Conservation (phyloP, 2,113 vertebrate genomes). For the Heterochromis multidens region DNA sequence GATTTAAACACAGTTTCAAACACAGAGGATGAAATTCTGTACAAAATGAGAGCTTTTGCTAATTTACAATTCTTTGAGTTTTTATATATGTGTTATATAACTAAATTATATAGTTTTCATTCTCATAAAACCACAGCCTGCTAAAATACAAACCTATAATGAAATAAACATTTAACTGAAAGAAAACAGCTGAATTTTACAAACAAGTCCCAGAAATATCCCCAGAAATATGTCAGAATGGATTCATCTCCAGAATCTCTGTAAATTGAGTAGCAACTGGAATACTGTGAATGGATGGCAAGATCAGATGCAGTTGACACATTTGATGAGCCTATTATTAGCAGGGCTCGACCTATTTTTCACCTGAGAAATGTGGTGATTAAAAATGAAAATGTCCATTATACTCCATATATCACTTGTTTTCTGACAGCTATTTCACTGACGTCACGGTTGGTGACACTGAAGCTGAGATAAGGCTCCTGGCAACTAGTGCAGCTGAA, state of each 20-base stretch:
- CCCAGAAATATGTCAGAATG: background rate
- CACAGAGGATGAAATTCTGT: background rate
- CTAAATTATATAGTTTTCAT: background rate
- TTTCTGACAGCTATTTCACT: background rate
- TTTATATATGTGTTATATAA: background rate
- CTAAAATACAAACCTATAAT: background rate
- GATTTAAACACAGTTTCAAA: background rate
- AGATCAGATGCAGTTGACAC: constrained; percentile 50
- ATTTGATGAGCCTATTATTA: constrained; percentile 37
- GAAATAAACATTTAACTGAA: background rate
- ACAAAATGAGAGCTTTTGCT: background rate
- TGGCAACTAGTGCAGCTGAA: background rate
- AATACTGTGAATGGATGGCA: constrained; percentile 32
- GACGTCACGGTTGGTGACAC: background rate
- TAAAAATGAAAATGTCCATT: constrained; percentile 61
- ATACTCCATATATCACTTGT: constrained; percentile 20
- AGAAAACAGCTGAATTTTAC: background rate
- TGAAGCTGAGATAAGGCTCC: background rate
- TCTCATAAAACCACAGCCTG: background rate
- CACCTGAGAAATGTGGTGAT: constrained; percentile 56
- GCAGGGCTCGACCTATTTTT: constrained; percentile 24
- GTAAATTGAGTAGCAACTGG: background rate
- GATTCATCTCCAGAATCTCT: background rate
- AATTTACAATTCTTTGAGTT: background rate
- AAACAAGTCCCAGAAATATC: background rate